A percentile compares a stretch with the other conserved stretches of the same genome.
phyloP scores from a whole-genome alignment of 2,888 invertebrate genomes.

The Pyralis farinalis region DNA sequence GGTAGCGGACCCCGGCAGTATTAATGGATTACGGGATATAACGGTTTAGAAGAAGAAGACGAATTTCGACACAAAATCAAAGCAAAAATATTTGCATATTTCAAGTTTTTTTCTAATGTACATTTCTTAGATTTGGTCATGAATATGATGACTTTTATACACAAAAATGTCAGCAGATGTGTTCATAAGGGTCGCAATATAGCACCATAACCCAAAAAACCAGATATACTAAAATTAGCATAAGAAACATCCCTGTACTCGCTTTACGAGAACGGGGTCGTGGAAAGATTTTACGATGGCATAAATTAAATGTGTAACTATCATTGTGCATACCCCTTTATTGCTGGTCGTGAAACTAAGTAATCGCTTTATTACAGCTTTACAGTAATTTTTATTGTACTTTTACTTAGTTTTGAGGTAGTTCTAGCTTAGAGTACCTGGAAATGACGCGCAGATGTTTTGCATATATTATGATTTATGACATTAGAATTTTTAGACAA shows the following conservation, averaged over 20 bases:
- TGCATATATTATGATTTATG: not conserved
- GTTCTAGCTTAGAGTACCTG: not conserved
- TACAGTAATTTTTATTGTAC: constrained; percentile 10
- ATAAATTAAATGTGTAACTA: constrained; percentile 18
- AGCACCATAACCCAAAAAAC: not conserved
- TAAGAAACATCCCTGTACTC: constrained; percentile 3
- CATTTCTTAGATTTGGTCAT: too few species aligned
- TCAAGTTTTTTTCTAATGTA: too few species aligned
- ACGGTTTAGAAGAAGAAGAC: too few species aligned
- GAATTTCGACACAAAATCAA: too few species aligned
- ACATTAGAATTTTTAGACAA: not conserved
- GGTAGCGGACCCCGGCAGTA: too few species aligned
- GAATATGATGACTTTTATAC: too few species aligned
- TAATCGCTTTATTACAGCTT: constrained; percentile 21
- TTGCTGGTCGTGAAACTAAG: constrained; percentile 18
- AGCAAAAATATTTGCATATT: too few species aligned
- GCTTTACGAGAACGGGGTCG: constrained; percentile 3
- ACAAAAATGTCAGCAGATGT: too few species aligned
- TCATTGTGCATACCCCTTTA: constrained; percentile 17
- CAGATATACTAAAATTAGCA: not conserved
- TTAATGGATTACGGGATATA: too few species aligned
- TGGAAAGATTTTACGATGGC: constrained; percentile 14
- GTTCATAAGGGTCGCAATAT: too few species aligned
- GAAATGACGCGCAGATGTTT: not conserved
- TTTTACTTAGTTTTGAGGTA: constrained; percentile 3